Conservation (phyloP, 2,113 vertebrate species). For the Penelope pileata region DNA sequence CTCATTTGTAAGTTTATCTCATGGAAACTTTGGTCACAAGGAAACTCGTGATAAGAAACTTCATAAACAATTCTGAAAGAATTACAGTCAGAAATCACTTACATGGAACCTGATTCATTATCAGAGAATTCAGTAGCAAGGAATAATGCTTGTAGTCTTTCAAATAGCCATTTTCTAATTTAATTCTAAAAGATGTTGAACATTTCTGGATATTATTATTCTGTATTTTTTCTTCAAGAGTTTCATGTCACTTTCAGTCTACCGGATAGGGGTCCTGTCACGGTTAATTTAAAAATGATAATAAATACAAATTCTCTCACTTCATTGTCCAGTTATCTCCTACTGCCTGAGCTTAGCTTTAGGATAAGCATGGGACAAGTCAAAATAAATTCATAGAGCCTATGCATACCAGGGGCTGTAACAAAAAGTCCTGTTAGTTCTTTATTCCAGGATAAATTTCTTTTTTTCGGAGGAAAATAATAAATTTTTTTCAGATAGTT, state of each 20-base stretch:
- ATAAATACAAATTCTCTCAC: not conserved
- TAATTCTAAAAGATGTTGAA: not conserved
- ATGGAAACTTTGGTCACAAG: constrained; percentile 21
- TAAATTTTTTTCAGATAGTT: not conserved
- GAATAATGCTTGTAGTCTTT: not conserved
- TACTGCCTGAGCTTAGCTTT: not conserved
- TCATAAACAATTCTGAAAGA: not conserved
- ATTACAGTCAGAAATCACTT: not conserved
- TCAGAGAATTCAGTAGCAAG: not conserved
- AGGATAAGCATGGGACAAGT: not conserved
- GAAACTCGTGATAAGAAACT: not conserved
- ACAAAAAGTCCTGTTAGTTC: not conserved
- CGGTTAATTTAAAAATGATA: not conserved
- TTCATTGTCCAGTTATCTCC: not conserved
- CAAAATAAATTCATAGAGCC: not conserved
- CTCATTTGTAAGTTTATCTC: constrained; percentile 32
- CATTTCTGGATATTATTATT: not conserved
- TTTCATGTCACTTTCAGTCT: not conserved
- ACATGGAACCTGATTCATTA: not conserved
- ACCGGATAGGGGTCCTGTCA: not conserved
- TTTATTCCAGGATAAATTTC: not conserved
- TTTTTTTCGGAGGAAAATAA: not conserved
- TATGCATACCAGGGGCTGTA: not conserved
- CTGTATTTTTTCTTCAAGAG: not conserved
- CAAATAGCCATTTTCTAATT: not conserved